Percentiles rank a stretch among this genome's conserved stretches.
phyloP scores from a whole-genome alignment of 2,888 invertebrate genomes.

The Dryadula phaetusa region DNA sequence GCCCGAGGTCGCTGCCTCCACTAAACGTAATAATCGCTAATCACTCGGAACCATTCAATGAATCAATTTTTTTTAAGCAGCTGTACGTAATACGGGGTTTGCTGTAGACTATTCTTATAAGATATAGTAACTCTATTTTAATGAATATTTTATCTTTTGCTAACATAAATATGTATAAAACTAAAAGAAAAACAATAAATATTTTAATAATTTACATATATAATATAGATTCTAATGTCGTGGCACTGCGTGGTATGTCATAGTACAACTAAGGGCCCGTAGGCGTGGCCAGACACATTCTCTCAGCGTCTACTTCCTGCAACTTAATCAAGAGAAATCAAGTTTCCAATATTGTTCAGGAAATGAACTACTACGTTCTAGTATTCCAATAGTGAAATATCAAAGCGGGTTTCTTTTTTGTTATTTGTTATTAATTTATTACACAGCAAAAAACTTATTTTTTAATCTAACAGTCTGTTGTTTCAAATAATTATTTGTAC shows the following conservation, averaged over 20 bases:
- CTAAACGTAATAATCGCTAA: constrained; percentile 68
- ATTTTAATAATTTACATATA: too few relatives aligned
- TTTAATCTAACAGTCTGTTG: not conserved
- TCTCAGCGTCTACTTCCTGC: constrained; percentile 65
- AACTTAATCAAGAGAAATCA: constrained; percentile 51
- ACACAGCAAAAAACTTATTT: not conserved
- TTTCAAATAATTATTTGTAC: not conserved
- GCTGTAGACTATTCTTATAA: not conserved
- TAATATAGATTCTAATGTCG: constrained; percentile 61
- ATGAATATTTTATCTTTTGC: too few relatives aligned
- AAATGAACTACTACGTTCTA: constrained; percentile 19
- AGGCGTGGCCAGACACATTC: constrained; percentile 68
- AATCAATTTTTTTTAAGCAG: constrained; percentile 52
- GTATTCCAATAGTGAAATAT: not conserved
- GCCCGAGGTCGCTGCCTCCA: constrained; percentile 74
- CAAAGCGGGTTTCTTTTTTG: not conserved
- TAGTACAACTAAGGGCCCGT: constrained; percentile 60
- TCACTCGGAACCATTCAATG: constrained; percentile 63
- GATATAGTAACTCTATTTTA: not conserved
- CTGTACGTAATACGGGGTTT: not conserved
- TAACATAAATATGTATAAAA: too few relatives aligned
- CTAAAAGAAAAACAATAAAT: too few relatives aligned
- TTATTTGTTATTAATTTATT: not conserved
- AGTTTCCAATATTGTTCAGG: constrained; percentile 38
- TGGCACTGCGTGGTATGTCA: constrained; percentile 58